phyloP scores from a whole-genome alignment of 2,113 vertebrate species.

The Calonectris borealis region DNA sequence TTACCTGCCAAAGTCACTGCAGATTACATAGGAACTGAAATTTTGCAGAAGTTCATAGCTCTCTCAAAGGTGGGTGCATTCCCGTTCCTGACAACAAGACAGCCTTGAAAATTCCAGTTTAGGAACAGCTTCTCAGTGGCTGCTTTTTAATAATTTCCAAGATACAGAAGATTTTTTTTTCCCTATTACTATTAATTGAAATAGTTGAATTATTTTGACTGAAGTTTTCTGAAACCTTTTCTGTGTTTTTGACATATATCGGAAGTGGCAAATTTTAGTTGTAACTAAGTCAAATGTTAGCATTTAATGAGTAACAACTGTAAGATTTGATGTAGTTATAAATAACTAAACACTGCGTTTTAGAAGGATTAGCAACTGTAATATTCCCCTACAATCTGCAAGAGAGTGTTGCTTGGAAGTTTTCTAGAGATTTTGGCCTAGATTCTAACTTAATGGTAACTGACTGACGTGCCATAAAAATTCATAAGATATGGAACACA shows the following conservation, averaged over 20 bases:
- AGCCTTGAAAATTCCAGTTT: background rate
- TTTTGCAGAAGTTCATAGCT: background rate
- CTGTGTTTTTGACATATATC: background rate
- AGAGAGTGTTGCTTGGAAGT: background rate
- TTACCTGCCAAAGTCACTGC: background rate
- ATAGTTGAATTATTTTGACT: background rate
- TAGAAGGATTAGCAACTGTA: background rate
- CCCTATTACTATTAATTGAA: background rate
- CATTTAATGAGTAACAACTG: background rate
- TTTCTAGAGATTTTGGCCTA: slow-evolving; percentile 5
- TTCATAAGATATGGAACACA: slow-evolving; percentile 10
- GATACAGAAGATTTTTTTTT: background rate
- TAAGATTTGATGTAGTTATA: background rate
- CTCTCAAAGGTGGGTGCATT: background rate
- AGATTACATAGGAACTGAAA: background rate
- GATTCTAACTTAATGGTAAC: background rate
- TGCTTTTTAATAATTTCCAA: background rate
- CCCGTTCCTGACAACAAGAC: background rate
- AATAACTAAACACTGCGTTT: background rate
- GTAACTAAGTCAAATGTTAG: background rate
- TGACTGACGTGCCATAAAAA: background rate
- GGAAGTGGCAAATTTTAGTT: background rate
- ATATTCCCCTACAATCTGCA: background rate
- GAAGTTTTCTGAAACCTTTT: background rate
- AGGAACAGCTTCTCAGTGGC: background rate